Base-by-base conservation (phyloP, 2,113 vertebrate genomes). In the Anolis carolinensis region DNA sequence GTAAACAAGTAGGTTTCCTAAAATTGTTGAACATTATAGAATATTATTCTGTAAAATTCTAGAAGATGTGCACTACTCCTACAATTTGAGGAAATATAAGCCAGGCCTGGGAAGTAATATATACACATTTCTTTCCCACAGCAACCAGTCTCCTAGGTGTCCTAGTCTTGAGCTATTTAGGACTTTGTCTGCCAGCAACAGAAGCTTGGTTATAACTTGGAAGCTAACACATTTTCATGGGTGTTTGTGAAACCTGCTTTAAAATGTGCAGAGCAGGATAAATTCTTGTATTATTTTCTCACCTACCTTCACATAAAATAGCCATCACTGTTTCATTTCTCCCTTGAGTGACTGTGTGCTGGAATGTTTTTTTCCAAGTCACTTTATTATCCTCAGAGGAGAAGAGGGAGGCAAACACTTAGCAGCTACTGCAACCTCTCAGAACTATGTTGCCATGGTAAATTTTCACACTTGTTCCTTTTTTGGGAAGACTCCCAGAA, bases 201-300 rank as follows among this genome's bases (percentile, higher is more conserved):
- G 65, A 30, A 68, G 7, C 65, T 30, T 30, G 2, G 9, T 30
- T 7, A 68, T 68, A 10, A 25, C 11, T 68, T 2, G 25, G 65
- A 30, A n/a, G 65, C 65, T 67, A 27, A 67, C 65, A 30, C 30
- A 25, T 68, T 68, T 59, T 59, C 55, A 59, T 59, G 55, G 4
- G 18, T 59, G 14, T 59, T 55, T 65, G 8, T 68, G 30, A 27
- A 68, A 68, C 30, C 4, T 68, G 27, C 10, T 68, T 68, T 68
- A 67, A 27, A 27, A 13, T 27, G 52, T 11, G n/a, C 18, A 79
- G 55, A 16, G n/a, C n/a, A 68, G 27, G 85, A 87, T 75, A 30
- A 27, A 23, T 2, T 3, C 76, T 90, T 89, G 14, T n/a, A 93
- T 93, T 83, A 92, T 92, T 85, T 88, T 94, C 89, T 84, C 89